Evolutionary conservation across 2,113 vertebrate genomes (phyloP).

Genomic region (Ochotona curzoniae): DNA sequence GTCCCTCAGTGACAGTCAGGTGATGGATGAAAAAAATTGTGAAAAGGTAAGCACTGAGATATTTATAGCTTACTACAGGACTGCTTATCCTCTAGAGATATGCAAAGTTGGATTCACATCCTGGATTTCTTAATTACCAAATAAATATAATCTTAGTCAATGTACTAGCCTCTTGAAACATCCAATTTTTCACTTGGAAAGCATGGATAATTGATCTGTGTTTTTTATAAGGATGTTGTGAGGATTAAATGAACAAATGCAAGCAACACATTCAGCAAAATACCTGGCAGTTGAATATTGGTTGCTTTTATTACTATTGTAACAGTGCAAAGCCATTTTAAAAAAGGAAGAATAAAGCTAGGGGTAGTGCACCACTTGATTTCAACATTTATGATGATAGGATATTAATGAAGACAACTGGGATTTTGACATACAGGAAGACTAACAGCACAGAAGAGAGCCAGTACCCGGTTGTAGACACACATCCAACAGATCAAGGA

Average conservation of each 20-base stretch:
- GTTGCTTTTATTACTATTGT: not conserved
- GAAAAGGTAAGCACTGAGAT: not conserved
- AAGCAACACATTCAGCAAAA: not conserved
- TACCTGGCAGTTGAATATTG: not conserved
- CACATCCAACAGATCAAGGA: not conserved
- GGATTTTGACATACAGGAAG: not conserved
- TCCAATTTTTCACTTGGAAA: conserved; percentile 11
- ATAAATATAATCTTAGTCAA: not conserved
- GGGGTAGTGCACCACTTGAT: not conserved
- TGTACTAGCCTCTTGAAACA: not conserved
- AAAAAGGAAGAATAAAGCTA: not conserved
- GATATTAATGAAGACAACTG: not conserved
- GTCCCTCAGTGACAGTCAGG: not conserved
- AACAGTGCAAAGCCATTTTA: not conserved
- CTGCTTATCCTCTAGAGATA: not conserved
- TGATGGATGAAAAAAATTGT: not conserved
- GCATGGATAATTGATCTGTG: not conserved
- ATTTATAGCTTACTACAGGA: not conserved
- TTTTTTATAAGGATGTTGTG: not conserved
- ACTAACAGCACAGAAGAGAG: not conserved
- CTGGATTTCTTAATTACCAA: not conserved
- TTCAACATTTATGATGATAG: not conserved
- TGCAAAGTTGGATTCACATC: not conserved
- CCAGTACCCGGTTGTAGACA: not conserved
- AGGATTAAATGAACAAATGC: not conserved